Base-by-base conservation (phyloP, 2,797 vertebrate species). In the Bovichtus diacanthus region DNA sequence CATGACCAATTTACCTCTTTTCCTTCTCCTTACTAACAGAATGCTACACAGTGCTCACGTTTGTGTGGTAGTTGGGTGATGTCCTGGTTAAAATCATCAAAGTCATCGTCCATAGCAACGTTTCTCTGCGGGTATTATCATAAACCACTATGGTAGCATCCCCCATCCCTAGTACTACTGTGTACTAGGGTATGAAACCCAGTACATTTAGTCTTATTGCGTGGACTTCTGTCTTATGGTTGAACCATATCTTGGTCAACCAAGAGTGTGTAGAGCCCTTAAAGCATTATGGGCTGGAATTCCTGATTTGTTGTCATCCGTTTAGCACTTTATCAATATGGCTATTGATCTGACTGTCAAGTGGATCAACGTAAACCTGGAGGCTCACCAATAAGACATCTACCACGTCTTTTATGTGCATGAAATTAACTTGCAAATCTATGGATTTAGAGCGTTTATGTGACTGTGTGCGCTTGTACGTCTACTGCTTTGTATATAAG, bases 401-500 rank as follows among this genome's bases (percentile, higher is more conserved):
- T 55, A 9, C 34, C n/a, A n/a, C n/a, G 36, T 63, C 9, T 44
- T 62, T 18, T 47, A 29, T 23, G 39, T 15, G 43, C 59, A 65
- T 50, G 39, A 44, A 46, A 69, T 68, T 16, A 76, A 62, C 59
- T 54, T 70, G 25, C 18, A 80, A 63, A 69, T 61, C 53, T 58
- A 47, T 51, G 69, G 55, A 65, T 62, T 78, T 50, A 54, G 23
- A 56, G 19, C 18, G 6, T 76, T 71, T 63, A 54, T 39, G 19
- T 13, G 8, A 29, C 2, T 51, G 18, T 27, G 41, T 70, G 3
- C n/a, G n/a, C 23, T 25, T 53, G 41, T 47, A 21, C 62, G 21
- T 63, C 34, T 56, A 2, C 5, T 77, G 13, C 31, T 69, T 29
- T 51, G 44, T 56, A 27, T 64, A 61, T 43, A 39, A 38, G 39